phyloP scores from a whole-genome alignment of 2,113 vertebrate species.

The Machaerirhynchus nigripectus region DNA sequence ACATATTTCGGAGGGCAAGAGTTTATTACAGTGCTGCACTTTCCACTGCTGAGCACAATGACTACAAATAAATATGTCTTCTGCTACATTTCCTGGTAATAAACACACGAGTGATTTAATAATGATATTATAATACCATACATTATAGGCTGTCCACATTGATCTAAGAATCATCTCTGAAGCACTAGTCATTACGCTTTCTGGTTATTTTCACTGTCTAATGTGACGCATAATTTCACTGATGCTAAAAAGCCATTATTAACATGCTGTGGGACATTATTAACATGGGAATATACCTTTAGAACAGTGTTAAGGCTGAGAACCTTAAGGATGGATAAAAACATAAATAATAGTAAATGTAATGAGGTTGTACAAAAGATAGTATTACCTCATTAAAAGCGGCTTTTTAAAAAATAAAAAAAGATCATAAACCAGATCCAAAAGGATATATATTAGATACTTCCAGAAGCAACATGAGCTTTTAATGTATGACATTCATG shows the following conservation, averaged over 20 bases:
- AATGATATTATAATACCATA: neutral
- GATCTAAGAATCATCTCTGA: neutral
- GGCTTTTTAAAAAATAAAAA: neutral
- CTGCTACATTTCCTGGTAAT: neutral
- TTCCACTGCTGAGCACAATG: neutral
- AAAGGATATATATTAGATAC: neutral
- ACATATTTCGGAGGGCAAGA: constrained; percentile 1
- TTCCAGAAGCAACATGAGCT: neutral
- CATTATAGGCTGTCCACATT: neutral
- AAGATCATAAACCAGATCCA: neutral
- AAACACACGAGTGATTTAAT: neutral
- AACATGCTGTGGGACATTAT: neutral
- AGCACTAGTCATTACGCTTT: neutral
- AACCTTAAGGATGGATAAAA: neutral
- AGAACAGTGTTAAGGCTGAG: neutral
- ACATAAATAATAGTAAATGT: neutral
- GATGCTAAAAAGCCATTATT: neutral
- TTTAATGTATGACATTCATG: neutral
- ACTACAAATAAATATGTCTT: neutral
- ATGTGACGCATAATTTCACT: neutral
- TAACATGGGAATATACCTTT: neutral
- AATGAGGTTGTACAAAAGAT: neutral
- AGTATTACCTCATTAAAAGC: neutral
- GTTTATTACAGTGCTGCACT: neutral
- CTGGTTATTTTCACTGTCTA: neutral